Base-by-base conservation (phyloP, 64 coral and sea anemone genomes). In the Anthopleura sola region DNA sequence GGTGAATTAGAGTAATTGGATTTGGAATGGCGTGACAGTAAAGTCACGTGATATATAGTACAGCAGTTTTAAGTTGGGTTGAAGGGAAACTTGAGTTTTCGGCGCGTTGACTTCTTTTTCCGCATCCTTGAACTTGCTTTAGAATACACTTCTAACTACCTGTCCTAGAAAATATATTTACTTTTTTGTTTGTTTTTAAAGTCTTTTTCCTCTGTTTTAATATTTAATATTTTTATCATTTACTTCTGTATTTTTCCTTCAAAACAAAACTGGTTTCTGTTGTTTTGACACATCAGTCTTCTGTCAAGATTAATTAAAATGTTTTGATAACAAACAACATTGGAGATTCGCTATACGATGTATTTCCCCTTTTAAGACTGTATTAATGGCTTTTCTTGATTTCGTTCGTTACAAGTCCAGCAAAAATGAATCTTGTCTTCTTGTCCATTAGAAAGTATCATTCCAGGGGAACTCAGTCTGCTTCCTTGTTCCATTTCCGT, bases 1-100 rank as follows among this genome's bases (percentile, higher is more conserved):
- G 31, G 29, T 32, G 23, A 28, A 15, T 71, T 34, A 0, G 12
- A 34, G 66, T 17, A 34, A 11, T n/a, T 71, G 9, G n/a, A 29
- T 15, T 71, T 71, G 66, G 14, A 71, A 36, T 71, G 66, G 66
- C 66, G 66, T 71, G 66, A 71, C 66, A 81, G 33, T 6, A 32
- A 1, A 24, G 78, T 49, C 78, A 81, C 78, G 78, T 81, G 78
- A 81, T 48, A 18, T 48, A 18, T 24, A 81, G 17, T 81, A 81
- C 78, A 53, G 78, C 78, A 26, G 39, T 81, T 81, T 46, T 1
- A 15, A 81, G 38, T 48, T 40, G 78, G 33, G 38, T 81, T 23
- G 49, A 48, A 81, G 10, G 23, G 13, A 49, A n/a, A 4, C 34
- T 71, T 31, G 31, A 71, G 26, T 71, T 71, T 71, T 71, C 66